Evolutionary conservation across 2,888 invertebrate genomes (phyloP).

Genomic region (Anodontia alba): DNA sequence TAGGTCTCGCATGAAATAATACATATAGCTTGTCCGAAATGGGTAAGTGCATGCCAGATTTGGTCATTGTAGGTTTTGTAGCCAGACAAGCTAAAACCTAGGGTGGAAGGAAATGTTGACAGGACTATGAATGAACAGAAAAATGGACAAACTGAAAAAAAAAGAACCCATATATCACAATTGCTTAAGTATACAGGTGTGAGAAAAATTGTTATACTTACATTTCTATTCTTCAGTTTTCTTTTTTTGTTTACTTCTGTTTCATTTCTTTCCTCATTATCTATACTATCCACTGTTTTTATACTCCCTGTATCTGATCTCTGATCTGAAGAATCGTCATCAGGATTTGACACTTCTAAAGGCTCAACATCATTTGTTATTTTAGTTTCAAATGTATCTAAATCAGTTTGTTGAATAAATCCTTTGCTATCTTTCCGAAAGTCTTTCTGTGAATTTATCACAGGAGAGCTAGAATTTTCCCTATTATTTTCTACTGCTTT

Average conservation of each 20-base stretch:
- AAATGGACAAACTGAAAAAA: too few relatives aligned
- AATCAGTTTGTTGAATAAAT: constrained; percentile 77
- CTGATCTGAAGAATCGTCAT: constrained; percentile 74
- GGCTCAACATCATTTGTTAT: constrained; percentile 64
- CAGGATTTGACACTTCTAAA: constrained; percentile 71
- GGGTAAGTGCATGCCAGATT: too few relatives aligned
- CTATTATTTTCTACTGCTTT: neutral
- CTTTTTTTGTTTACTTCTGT: constrained; percentile 48
- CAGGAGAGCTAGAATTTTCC: constrained; percentile 44
- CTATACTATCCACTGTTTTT: constrained; percentile 76
- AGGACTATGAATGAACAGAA: too few relatives aligned
- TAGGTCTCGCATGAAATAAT: too few relatives aligned
- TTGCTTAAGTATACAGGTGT: too few relatives aligned
- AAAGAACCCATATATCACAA: too few relatives aligned
- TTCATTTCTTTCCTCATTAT: constrained; percentile 64
- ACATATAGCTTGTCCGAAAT: too few relatives aligned
- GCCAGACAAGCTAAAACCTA: too few relatives aligned
- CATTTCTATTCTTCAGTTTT: constrained; percentile 69
- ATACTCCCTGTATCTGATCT: constrained; percentile 77
- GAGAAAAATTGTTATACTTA: too few relatives aligned
- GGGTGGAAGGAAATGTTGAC: too few relatives aligned
- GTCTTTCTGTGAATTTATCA: constrained; percentile 21
- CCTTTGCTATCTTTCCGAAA: constrained; percentile 43
- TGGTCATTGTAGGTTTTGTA: too few relatives aligned
- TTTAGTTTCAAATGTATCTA: constrained; percentile 78